Base-by-base conservation (phyloP, 1,140 invertebrate species). In the Meloidogyne floridensis region DNA sequence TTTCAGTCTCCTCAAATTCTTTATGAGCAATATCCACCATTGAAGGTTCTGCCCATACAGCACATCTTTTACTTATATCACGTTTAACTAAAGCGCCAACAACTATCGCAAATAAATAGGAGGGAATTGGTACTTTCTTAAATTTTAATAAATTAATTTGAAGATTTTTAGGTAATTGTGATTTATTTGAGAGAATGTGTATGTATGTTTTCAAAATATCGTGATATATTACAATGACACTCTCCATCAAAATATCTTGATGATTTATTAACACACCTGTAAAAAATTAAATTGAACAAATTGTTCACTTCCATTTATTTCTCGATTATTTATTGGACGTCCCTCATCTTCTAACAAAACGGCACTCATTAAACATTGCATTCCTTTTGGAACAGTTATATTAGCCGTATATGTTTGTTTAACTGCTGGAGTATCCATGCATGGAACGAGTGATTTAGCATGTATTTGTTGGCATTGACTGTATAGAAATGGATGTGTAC, bases 341-440 rank as follows among this genome's bases (percentile, higher is more conserved):
- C 15, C 15, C 6, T 51, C n/a, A 47, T 56, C 11, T 15, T 56
- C 77, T 75, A 43, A 32, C 65, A 69, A 47, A 91, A 96, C 87
- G 2, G 95, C 96, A 90, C 95, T 96, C 95, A 98, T 97, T 10
- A 98, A 90, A 5, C 95, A 95, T 3, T 93, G 94, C 32, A 96
- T 91, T 80, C 94, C 93, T 32, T 88, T 91, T n/a, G 94, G 94
- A 75, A 94, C 95, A 73, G 92, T 92, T 47, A 94, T 92, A 84
- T 93, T 93, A 3, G 96, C 95, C 80, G 93, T 92, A 88, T 96
- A 98, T 3, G 94, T 94, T 81, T 93, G 93, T 91, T 98, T 98
- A 0, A 96, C 94, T n/a, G 93, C 92, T 4, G 96, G 96, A 0
- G 95, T 94, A 91, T 98, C 96, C 92, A 98, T 96, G 89, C 95